phyloP scores from a whole-genome alignment of 23 tunicate genomes.

The Phallusia fumigata region DNA sequence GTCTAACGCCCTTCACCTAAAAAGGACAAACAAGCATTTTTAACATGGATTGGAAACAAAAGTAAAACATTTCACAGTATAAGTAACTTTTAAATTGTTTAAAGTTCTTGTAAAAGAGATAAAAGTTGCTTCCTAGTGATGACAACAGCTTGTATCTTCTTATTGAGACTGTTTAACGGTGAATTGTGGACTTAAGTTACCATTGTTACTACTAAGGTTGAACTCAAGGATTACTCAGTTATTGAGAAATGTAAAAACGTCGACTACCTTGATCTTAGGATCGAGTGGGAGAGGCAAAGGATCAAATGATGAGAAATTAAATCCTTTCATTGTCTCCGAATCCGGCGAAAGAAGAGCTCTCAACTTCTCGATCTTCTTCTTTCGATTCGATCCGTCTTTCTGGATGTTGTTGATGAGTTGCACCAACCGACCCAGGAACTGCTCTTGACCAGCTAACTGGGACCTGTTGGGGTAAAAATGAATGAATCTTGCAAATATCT shows the following conservation, averaged over 20 bases:
- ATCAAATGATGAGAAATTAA: conserved; percentile 52
- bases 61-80: too few species aligned
- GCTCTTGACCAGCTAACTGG: conserved; percentile 75
- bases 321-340: conserved; percentile 7
- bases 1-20: too few species aligned
- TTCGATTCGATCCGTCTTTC: conserved; percentile 62
- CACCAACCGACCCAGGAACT: conserved; percentile 60
- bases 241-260: too few species aligned
- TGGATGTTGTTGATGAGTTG: conserved; percentile 52
- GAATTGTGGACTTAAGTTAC: too few species aligned
- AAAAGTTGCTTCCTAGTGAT: too few species aligned
- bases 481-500: too few species aligned
- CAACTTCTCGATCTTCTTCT: conserved; percentile 76
- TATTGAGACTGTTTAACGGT: too few species aligned
- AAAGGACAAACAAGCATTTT: background rate
- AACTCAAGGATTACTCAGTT: too few species aligned
- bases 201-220: too few species aligned
- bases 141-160: too few species aligned
- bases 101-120: too few species aligned
- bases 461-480: conserved; percentile 20
- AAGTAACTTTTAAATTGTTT: too few species aligned
- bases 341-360: conserved; percentile 50
- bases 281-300: conserved; percentile 86
- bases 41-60: background rate
- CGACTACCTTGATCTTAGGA: conserved; percentile 69